These are phyloP conservation scores for Apostichopus parvimensis DNA, from an alignment of 35 echinoderm and acorn worm species.

Conservation along the genomic window DNA sequence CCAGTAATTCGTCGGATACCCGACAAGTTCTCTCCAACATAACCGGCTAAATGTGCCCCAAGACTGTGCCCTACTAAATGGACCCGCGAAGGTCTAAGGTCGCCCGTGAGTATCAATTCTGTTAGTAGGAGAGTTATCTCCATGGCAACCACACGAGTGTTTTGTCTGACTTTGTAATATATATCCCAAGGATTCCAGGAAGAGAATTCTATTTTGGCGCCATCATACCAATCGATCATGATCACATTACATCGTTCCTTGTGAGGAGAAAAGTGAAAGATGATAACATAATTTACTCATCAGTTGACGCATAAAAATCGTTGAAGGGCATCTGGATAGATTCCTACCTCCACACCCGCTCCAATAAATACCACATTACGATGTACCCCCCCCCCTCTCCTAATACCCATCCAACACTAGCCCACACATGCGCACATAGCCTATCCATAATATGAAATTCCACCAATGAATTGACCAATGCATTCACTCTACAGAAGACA, in stretches of 20 bases:
- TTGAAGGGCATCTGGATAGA: no score
- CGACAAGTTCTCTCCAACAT: slow-evolving; percentile 15
- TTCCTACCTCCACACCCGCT: no score
- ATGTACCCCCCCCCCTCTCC: no score
- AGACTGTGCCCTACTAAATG: slow-evolving; percentile 18
- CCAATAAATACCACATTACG: no score
- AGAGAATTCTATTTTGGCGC: slow-evolving; percentile 1
- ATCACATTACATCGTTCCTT: neutral
- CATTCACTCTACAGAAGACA: no score
- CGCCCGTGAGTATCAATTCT: neutral
- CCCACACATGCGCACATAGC: no score
- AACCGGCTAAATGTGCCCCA: neutral
- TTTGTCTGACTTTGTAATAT: slow-evolving; percentile 20
- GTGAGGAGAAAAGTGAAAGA: neutral
- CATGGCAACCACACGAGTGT: slow-evolving; percentile 13
- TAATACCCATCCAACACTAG: no score
- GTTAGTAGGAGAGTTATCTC: neutral
- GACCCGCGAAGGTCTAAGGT: neutral
- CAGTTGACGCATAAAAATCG: no score
- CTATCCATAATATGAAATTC: no score
- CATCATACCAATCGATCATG: neutral
- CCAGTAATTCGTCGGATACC: slow-evolving; percentile 80
- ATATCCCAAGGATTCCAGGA: slow-evolving; percentile 10
- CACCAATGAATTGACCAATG: no score
- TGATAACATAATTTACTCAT: neutral